Conservation (phyloP, 2,888 invertebrate genomes). For the Dascillus cervinus region DNA sequence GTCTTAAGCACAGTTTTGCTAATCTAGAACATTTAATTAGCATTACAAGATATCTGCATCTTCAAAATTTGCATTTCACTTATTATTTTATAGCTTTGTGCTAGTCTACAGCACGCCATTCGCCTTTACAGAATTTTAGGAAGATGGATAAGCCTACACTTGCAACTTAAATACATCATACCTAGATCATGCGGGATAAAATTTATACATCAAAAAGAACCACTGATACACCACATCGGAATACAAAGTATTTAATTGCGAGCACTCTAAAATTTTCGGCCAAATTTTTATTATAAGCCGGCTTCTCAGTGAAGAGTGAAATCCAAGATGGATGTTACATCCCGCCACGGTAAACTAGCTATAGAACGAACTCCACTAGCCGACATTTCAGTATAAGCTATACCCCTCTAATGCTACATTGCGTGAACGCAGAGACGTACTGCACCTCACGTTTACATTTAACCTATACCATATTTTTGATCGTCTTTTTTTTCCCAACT, state of each 20-base stretch:
- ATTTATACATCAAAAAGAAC: conserved; percentile 48
- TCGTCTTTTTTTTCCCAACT: no score
- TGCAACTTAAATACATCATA: conserved; percentile 46
- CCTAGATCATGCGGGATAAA: conserved; percentile 68
- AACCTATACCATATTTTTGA: no score
- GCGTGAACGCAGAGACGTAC: conserved; percentile 45
- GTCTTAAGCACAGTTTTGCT: conserved; percentile 41
- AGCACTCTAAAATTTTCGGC: conserved; percentile 20
- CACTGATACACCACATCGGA: conserved; percentile 31
- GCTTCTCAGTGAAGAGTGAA: conserved; percentile 62
- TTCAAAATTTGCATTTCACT: conserved; percentile 40
- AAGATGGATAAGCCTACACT: conserved; percentile 38
- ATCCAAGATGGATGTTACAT: conserved; percentile 77
- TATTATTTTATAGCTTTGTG: conserved; percentile 53
- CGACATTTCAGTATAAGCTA: conserved; percentile 42
- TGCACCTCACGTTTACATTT: no score
- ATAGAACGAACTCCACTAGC: conserved; percentile 25
- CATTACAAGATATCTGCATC: conserved; percentile 41
- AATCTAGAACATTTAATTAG: conserved; percentile 43
- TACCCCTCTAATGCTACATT: conserved; percentile 51
- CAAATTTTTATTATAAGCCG: conserved; percentile 50
- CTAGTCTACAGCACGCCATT: conserved; percentile 59
- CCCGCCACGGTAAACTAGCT: conserved; percentile 50
- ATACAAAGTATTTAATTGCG: conserved; percentile 13
- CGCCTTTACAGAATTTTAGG: conserved; percentile 45